phyloP scores from a whole-genome alignment of 1,140 invertebrate species.

The Callitettix versicolor region DNA sequence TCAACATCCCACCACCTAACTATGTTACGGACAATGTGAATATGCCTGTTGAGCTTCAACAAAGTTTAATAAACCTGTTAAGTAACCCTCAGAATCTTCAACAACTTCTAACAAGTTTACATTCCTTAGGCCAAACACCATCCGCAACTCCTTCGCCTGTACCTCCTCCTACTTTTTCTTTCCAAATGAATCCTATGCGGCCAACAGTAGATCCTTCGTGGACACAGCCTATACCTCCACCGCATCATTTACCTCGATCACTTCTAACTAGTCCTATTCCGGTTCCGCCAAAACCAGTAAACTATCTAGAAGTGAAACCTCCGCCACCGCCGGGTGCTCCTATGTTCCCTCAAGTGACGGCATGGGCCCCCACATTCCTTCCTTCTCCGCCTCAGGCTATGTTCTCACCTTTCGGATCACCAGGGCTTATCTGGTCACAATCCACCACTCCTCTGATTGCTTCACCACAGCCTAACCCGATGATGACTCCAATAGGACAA shows the following conservation, averaged over 20 bases:
- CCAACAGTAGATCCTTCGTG: conserved; percentile 18
- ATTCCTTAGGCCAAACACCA: conserved; percentile 10
- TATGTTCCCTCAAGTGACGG: neutral
- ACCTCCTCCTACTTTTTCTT: conserved; percentile 22
- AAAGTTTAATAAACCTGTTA: conserved; percentile 30
- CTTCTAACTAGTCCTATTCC: conserved; percentile 20
- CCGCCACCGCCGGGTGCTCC: conserved; percentile 1
- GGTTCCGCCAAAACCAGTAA: conserved; percentile 15
- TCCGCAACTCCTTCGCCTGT: conserved; percentile 16
- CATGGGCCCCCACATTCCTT: neutral
- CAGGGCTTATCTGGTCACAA: conserved; percentile 18
- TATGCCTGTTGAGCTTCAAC: conserved; percentile 29
- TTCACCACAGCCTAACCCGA: conserved; percentile 14
- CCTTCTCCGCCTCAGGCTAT: conserved; percentile 15
- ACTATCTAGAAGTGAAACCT: conserved; percentile 1
- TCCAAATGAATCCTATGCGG: conserved; percentile 11
- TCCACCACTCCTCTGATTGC: conserved; percentile 5
- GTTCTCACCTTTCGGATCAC: conserved; percentile 18
- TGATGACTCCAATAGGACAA: conserved; percentile 34
- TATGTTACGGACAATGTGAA: conserved; percentile 13
- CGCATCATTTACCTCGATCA: conserved; percentile 12
- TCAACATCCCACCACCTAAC: conserved; percentile 12
- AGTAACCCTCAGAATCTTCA: conserved; percentile 31
- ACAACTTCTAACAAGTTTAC: conserved; percentile 28
- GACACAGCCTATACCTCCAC: conserved; percentile 11